These are phyloP conservation scores for Eurytoma californica DNA, from an alignment of 2,888 invertebrate genomes.

Conservation along the genomic window DNA sequence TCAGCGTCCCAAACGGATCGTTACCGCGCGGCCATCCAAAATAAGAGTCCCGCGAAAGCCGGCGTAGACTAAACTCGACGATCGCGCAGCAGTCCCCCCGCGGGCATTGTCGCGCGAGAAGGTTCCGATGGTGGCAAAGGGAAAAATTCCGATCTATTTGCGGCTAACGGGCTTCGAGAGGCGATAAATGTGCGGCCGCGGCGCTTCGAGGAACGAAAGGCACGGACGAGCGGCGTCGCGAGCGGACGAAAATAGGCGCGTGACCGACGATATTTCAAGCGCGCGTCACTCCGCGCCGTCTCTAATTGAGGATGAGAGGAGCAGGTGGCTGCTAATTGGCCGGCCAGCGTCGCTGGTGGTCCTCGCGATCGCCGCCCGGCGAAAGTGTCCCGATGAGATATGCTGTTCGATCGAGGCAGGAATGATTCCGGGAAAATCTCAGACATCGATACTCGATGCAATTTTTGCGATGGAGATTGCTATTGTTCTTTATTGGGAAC, in stretches of 20 bases:
- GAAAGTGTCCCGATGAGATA: too few species aligned
- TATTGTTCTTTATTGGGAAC: too few species aligned
- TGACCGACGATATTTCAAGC: constrained; percentile 34
- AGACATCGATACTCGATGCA: too few species aligned
- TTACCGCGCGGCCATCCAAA: not conserved
- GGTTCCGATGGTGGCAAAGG: too few species aligned
- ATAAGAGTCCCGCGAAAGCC: constrained; percentile 8
- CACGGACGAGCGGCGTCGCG: not conserved
- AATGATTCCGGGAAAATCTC: too few species aligned
- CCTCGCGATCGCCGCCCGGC: not conserved
- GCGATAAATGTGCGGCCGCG: constrained; percentile 7
- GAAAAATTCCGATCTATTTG: constrained; percentile 23
- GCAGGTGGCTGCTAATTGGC: constrained; percentile 57
- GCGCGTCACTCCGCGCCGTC: constrained; percentile 8
- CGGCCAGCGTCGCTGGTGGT: constrained; percentile 53
- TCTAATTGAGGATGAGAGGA: constrained; percentile 53
- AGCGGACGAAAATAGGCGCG: constrained; percentile 19
- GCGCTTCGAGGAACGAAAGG: constrained; percentile 8
- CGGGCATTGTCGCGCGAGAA: constrained; percentile 17
- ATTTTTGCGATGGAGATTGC: too few species aligned
- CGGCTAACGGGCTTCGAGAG: constrained; percentile 23
- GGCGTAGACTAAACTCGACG: constrained; percentile 23
- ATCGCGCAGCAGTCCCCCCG: not conserved
- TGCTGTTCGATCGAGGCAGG: too few species aligned
- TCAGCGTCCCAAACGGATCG: not conserved